Evolutionary conservation across 2,797 vertebrate species (phyloP), one percentile per base, ranked within the genome.

Genomic region (Acanthurus tractus): DNA sequence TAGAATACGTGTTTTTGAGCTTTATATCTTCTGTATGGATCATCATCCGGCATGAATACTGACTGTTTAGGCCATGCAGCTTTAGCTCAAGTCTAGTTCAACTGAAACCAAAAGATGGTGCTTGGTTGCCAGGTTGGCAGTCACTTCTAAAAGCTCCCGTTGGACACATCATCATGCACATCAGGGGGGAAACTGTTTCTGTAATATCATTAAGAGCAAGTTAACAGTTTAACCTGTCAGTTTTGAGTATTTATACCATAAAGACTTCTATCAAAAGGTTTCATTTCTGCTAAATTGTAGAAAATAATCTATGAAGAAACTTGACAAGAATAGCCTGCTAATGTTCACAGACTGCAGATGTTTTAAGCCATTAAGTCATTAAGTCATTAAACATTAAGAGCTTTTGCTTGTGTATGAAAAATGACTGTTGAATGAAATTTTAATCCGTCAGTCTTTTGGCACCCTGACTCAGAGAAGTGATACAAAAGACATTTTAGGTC

Each of bases 341-440:
- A 63, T 64, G 11, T 49, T 70, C 34, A 55, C 8, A 69, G 59
- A 38, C 48, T 34, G 61, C 46, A 56, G 63, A 58, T 7, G 1
- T 66, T 59, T 50, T 36, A 67, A 74, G 55, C 73, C 25, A 29
- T 29, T 29, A 29, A 29, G 25, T 29, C 70, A 81, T 78, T 73
- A 58, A 65, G 42, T 78, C 56, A 66, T 70, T 69, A 49, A 46
- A 63, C 53, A 79, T 59, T 23, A 63, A 63, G 34, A 80, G 63
- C 57, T 72, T 78, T 81, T 52, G 18, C 59, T 40, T 79, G 55
- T 58, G 58, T 20, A 38, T 73, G 45, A 63, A 66, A 79, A 72
- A 56, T 58, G 9, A 36, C 13, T 61, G 40, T 46, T 29, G 44
- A 82, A 76, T 77, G 15, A 20, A 52, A 63, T 74, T 59, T 70